phyloP scores from a whole-genome alignment of 2,797 vertebrate species.

The Sorex maritimensis region DNA sequence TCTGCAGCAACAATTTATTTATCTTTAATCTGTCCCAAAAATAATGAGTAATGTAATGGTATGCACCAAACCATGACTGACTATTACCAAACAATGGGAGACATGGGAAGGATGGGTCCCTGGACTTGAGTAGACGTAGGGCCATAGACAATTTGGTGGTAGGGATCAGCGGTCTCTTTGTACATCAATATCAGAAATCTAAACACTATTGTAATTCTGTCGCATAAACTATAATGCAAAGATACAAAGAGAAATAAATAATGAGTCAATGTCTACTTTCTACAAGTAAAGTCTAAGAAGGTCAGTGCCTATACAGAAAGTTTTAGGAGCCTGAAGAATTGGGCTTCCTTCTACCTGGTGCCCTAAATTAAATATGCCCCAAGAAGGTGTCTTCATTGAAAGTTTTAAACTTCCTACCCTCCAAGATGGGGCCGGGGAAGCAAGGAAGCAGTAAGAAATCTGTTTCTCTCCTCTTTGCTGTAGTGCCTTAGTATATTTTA shows the following conservation, averaged over 20 bases:
- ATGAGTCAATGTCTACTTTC: neutral
- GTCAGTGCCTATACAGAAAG: neutral
- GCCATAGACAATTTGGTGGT: no score
- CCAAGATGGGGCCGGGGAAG: neutral
- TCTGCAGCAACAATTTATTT: neutral
- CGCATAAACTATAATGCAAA: no score
- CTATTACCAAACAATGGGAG: no score
- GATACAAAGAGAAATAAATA: no score
- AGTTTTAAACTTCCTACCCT: neutral
- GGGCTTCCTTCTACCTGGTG: neutral
- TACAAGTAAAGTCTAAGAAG: neutral
- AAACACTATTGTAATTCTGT: no score
- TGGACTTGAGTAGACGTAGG: no score
- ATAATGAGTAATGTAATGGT: neutral
- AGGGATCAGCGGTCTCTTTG: no score
- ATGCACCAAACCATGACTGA: no score
- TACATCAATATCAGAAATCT: no score
- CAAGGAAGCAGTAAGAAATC: neutral
- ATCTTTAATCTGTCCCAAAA: slow-evolving; percentile 3
- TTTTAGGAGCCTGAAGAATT: neutral
- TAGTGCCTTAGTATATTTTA: no score
- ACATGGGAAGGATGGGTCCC: no score
- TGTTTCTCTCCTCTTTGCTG: neutral
- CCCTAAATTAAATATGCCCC: neutral
- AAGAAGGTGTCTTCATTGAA: neutral